Evolutionary conservation across 2,888 invertebrate species (phyloP).

Genomic region (Dolomedes plantarius): DNA sequence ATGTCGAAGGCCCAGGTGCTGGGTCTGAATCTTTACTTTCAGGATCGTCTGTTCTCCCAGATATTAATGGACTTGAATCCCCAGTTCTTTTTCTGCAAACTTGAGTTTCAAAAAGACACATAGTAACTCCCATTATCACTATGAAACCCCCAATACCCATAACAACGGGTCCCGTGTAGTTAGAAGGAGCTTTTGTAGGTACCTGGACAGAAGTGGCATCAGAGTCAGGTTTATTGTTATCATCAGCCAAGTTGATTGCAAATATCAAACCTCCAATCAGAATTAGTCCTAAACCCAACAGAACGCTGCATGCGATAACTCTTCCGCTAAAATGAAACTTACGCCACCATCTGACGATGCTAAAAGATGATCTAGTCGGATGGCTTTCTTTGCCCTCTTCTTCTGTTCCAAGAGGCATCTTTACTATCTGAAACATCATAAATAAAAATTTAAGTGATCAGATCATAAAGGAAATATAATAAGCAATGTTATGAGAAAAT

Average conservation of each 20-base stretch:
- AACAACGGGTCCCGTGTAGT: slow-evolving; percentile 40
- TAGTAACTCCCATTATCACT: slow-evolving; percentile 44
- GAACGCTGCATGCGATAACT: slow-evolving; percentile 50
- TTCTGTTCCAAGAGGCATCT: background rate
- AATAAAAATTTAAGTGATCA: too few species aligned
- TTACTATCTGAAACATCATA: too few species aligned
- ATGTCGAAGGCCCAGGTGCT: slow-evolving; percentile 18
- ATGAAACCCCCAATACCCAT: slow-evolving; percentile 59
- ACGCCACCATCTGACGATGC: background rate
- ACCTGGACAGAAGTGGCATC: slow-evolving; percentile 10
- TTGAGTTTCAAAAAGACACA: slow-evolving; percentile 63
- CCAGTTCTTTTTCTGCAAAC: slow-evolving; percentile 38
- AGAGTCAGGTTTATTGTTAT: slow-evolving; percentile 9
- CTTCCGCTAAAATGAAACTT: slow-evolving; percentile 64
- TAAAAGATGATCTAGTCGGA: background rate
- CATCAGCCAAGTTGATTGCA: slow-evolving; percentile 32
- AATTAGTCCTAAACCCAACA: slow-evolving; percentile 55
- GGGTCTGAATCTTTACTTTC: background rate
- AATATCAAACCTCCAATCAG: slow-evolving; percentile 48
- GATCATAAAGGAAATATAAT: too few species aligned
- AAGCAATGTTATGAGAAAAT: too few species aligned
- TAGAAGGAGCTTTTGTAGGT: slow-evolving; percentile 39
- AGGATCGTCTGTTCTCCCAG: background rate
- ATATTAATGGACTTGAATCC: slow-evolving; percentile 50
- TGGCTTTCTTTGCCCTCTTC: background rate